Evolutionary conservation across 2,888 invertebrate genomes (phyloP), one percentile per base, ranked within the genome.

Genomic region (Erebia aethiops): DNA sequence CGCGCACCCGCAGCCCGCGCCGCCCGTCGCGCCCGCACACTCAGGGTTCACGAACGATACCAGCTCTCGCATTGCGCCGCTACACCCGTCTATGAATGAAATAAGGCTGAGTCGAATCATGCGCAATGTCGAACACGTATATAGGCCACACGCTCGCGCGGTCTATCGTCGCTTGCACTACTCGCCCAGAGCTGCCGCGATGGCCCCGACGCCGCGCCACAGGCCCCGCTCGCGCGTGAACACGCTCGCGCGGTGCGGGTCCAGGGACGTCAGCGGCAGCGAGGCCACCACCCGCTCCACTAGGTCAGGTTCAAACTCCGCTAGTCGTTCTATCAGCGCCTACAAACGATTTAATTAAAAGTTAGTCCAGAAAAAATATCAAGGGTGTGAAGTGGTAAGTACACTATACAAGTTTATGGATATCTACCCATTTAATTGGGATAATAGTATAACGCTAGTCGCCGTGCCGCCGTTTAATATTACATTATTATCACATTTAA

Each of bases 271-370:
- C 4, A 93, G 84, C 26, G 92, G 92, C 66, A 92, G 77, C 7
- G 92, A 87, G 13, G 89, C 90, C 70, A 97, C 94, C 75, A 96
- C 96, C 11, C 95, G 91, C 83, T 97, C 96, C 62, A 97, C 94
- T 13, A 95, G 93, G 65, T 95, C 94, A 66, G 96, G 94, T 81
- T 95, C 94, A 58, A 94, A 94, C 75, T 95, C 95, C 9, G 94
- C 93, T 75, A 96, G 94, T 70, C 95, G 95, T 82, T 96, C 94
- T 62, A 94, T 91, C 16, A 97, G 93, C 67, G 96, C 95, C 91
- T 91, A 76, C 2, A 70, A 18, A 16, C 43, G 18, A 54, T 54
- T 2, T 16, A 2, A 4, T 26, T 26, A 3, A 18, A 35, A 35
- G 35, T 35, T 35, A 35, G 35, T 35, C 35, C 35, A 7, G 35